These are phyloP conservation scores for Acipenser transmontanus DNA, from an alignment of 2,797 vertebrate species.

Conservation along the genomic window DNA sequence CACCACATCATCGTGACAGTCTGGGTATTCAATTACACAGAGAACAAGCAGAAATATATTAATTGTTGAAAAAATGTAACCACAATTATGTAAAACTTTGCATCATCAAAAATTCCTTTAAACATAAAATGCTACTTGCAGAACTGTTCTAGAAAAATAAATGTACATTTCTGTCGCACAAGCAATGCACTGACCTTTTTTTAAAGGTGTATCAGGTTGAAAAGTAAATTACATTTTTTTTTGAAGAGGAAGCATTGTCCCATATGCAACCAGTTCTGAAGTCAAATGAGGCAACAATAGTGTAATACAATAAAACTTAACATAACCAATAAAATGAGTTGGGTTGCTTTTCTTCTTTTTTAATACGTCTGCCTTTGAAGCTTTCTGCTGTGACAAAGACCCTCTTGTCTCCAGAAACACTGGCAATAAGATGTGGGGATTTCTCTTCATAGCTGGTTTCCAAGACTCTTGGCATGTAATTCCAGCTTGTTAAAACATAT, in stretches of 20 bases:
- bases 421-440: slow-evolving; percentile 5
- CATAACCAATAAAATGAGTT: neutral
- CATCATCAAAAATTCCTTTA: no score
- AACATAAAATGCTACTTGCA: no score
- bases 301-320: neutral
- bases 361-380: neutral
- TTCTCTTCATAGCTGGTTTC: slow-evolving; percentile 2
- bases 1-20: neutral
- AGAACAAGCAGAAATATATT: no score
- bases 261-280: neutral
- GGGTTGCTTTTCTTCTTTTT: neutral
- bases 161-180: no score
- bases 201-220: no score
- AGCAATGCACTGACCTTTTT: no score
- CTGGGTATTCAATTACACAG: neutral
- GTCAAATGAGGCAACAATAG: neutral
- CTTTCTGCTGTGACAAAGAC: neutral
- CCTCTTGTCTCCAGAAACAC: slow-evolving; percentile 2
- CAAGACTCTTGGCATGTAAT: neutral
- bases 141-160: no score
- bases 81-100: no score
- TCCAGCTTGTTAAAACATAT: slow-evolving; percentile 11
- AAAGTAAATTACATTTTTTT: no score
- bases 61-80: no score
- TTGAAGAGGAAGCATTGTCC: no score